Evolutionary conservation across 2,797 vertebrate species (phyloP), one percentile per base, ranked within the genome.

Genomic region (Myiotriccus ornatus): DNA sequence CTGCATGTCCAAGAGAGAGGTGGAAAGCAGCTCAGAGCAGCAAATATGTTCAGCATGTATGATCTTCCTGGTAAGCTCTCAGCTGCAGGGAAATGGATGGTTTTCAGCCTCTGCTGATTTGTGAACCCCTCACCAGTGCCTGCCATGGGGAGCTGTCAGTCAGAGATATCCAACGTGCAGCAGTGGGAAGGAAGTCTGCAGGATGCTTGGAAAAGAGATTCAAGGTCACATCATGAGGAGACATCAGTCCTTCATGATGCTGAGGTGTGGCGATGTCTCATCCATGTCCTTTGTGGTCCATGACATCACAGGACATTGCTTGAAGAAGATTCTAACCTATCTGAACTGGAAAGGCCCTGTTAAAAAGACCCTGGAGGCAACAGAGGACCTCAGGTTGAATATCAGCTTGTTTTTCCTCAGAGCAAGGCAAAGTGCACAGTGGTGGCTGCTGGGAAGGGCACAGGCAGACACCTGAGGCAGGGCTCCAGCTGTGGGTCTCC

Each of bases 201-300:
- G 50, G 49, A 37, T 60, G 50, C 47, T n/a, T 77, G 52, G 46
- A 62, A 79, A 82, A 86, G 52, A 50, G 50, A 70, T 46, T 74
- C 12, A 13, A 2, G 3, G 53, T n/a, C 47, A 41, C 32, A 3
- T 23, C 22, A 24, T 10, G 47, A 1, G 2, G 21, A 41, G 9
- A 67, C 59, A 37, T 5, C 69, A 65, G 60, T 23, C 24, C 22
- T n/a, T 89, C 1, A 1, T 9, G 46, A 63, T 25, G 63, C 25
- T n/a, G 49, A 64, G 28, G 17, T 60, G 18, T 65, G 43, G 28
- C 22, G 57, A 43, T 22, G 43, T 47, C 32, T 77, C 69, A 32
- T 21, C n/a, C 52, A 70, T 14, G 37, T 41, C 56, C 57, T 60
- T 65, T 57, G 34, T 23, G 60, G 41, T 28, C 39, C 49, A 35